These are phyloP conservation scores for Bovichtus diacanthus DNA, from an alignment of 2,797 vertebrate genomes.

Conservation along the genomic window DNA sequence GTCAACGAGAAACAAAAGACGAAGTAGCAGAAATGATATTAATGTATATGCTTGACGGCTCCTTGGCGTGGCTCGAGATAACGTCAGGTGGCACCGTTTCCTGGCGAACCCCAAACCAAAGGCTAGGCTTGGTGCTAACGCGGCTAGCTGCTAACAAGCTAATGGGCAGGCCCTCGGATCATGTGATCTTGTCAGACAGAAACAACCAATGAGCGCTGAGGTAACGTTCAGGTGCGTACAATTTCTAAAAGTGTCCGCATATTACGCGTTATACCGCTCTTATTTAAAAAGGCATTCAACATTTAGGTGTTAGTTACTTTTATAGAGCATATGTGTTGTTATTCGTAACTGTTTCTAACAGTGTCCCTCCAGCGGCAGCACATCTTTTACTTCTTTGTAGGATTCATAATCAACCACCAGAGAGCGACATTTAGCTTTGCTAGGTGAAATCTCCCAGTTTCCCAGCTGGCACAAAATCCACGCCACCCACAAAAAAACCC, in stretches of 20 bases:
- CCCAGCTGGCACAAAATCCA: too few relatives aligned
- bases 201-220: constrained; percentile 25
- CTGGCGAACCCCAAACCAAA: constrained; percentile 45
- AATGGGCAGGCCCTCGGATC: constrained; percentile 52
- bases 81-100: constrained; percentile 52
- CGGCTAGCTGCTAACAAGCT: constrained; percentile 59
- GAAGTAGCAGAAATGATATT: neutral
- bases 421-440: constrained; percentile 31
- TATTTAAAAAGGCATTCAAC: too few relatives aligned
- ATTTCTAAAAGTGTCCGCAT: neutral
- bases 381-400: neutral
- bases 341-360: neutral
- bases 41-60: constrained; percentile 39
- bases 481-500: neutral
- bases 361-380: neutral
- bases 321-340: too few relatives aligned
- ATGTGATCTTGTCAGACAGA: constrained; percentile 60
- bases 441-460: neutral
- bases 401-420: constrained; percentile 28
- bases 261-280: rapidly evolving
- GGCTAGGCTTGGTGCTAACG: constrained; percentile 33
- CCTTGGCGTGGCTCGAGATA: constrained; percentile 6
- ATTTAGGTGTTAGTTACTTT: neutral
- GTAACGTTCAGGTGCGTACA: neutral
- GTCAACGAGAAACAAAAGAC: neutral